Base-by-base conservation (phyloP, 2,888 invertebrate species). In the Seira musarum region DNA sequence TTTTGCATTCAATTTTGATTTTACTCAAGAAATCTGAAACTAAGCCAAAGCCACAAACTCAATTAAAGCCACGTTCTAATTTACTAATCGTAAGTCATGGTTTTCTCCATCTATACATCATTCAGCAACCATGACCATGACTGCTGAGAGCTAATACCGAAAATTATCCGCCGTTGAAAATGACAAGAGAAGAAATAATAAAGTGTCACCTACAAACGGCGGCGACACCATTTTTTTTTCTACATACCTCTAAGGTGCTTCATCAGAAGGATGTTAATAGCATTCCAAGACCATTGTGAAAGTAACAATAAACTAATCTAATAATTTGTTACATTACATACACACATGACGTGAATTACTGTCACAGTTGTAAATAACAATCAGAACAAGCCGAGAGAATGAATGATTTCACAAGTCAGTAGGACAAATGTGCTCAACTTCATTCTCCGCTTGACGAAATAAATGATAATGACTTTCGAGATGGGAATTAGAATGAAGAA, bases 291-390 rank as follows among this genome's bases (percentile, higher is more conserved):
- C 2, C 53, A 53, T 53, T 53, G 53, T 30, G 53, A 53, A 3
- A 53, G 2, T 19, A 19, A 46, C 66, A 78, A 78, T 67, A 61
- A 63, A 66, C 22, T 60, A 78, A 61, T 72, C 53, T 53, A 78
- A 78, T 78, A 57, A 71, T 66, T 64, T 71, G 65, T 67, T 78
- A 22, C 67, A 72, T 67, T 78, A 30, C 30, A 30, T 30, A 30
- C 30, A 72, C 78, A 60, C 57, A 53, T 53, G 67, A 78, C 65
- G 65, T 65, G 57, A 73, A 67, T 67, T 78, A 49, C 61, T 61
- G 67, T 70, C 70, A 70, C 70, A 70, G 60, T 70, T 25, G 70
- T 60, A 70, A 57, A 35, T 60, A 70, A 70, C 70, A 70, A 70
- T 70, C 60, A 70, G 53, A 53, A 53, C 60, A 60, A 70, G 53